Percentiles rank a stretch among this genome's conserved stretches.
Conservation (phyloP, 2,797 vertebrate genomes). For the Sebastes taczanowskii region DNA sequence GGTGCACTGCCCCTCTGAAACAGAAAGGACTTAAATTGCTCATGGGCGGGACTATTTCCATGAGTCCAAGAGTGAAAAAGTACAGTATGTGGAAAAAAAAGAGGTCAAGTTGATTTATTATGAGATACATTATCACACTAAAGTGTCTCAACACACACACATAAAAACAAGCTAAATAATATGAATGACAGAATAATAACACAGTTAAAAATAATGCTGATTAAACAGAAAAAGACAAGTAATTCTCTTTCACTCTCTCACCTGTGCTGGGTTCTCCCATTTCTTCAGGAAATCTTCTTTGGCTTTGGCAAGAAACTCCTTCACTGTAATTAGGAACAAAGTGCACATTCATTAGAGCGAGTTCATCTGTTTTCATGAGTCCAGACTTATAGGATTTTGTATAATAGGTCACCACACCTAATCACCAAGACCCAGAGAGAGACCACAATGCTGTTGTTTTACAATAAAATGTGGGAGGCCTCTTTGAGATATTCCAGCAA, state of each 20-base stretch:
- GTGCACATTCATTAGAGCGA: background rate
- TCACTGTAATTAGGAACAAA: conserved; percentile 83
- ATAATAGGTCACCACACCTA: background rate
- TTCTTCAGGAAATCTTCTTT: conserved; percentile 97
- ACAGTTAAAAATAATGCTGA: background rate
- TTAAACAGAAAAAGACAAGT: background rate
- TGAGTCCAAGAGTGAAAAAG: background rate
- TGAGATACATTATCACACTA: background rate
- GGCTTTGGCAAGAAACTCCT: conserved; percentile 97
- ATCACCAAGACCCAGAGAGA: conserved; percentile 6
- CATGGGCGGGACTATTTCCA: background rate
- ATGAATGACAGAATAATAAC: background rate
- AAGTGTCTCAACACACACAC: background rate
- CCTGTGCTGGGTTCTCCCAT: conserved; percentile 96
- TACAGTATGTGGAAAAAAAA: background rate
- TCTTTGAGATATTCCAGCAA: background rate
- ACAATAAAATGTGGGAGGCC: background rate
- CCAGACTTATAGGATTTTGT: background rate
- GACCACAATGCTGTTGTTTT: background rate
- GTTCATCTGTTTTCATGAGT: background rate
- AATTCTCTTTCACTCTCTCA: conserved; percentile 46
- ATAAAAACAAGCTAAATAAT: background rate
- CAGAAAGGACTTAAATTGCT: background rate
- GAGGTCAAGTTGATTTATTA: background rate
- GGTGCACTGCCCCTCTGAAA: conserved; percentile 48